Base-by-base conservation (phyloP, 2,113 vertebrate species). In the Bolborhynchus lineola region DNA sequence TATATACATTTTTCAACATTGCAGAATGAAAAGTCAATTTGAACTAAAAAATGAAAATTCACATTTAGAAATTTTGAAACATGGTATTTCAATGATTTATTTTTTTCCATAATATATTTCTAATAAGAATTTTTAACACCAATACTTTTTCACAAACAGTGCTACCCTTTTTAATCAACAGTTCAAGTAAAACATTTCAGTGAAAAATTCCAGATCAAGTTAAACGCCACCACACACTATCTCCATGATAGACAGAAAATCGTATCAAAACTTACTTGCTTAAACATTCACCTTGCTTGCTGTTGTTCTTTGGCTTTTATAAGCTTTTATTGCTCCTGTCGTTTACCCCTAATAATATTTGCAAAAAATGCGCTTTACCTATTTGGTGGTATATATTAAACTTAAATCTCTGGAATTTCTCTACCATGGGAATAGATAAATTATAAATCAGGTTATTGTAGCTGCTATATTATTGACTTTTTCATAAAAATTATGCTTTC, bases 281-380 rank as follows among this genome's bases (percentile, higher is more conserved):
- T 75, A 76, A 75, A 82, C 29, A 67, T 26, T 84, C 42, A 3
- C n/a, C 47, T 81, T 86, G 15, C 39, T 90, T 69, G 16, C 70
- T 67, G 33, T 31, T 88, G 25, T 78, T 96, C 83, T 96, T 95
- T 97, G 93, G 86, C 52, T 95, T 86, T 85, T 81, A 57, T 17
- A 89, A 18, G 17, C 17, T 37, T n/a, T 90, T 92, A 93, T 86
- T 95, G 86, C 91, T 95, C 44, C 28, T 91, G 26, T 41, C 86
- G 31, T 60, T 93, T 75, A 69, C n/a, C 39, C 52, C 39, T 86
- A 70, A 62, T 21, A 79, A 39, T 60, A 67, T 0, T 47, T 41
- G 44, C 41, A 92, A 96, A 89, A 83, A 84, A 76, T 15, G 11
- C 37, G 86, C 14, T 69, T 77, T 37, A 70, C 16, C 44, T 79